Percentiles rank a stretch among this genome's conserved stretches.
Conservation (phyloP, 2,113 vertebrate species). For the Pituophis catenifer region DNA sequence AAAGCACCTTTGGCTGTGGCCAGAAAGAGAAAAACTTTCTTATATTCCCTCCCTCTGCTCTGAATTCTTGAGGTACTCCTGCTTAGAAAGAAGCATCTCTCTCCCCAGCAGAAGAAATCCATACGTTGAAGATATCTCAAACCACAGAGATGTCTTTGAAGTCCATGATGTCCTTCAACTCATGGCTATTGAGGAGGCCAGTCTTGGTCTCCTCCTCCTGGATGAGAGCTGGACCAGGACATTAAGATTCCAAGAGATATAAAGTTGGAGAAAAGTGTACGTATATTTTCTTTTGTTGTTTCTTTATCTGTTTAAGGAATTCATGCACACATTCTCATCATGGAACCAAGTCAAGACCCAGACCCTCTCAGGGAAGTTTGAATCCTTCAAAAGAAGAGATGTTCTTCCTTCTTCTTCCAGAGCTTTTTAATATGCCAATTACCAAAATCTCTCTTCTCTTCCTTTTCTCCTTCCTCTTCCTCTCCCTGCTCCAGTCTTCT, state of each 20-base stretch:
- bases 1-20: too few species aligned
- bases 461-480: too few species aligned
- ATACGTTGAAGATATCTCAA: not conserved
- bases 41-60: not conserved
- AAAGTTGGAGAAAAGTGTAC: not conserved
- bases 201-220: not conserved
- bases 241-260: not conserved
- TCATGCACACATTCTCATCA: not conserved
- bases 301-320: not conserved
- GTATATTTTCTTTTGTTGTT: not conserved
- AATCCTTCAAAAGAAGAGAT: not conserved
- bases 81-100: not conserved
- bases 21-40: not conserved
- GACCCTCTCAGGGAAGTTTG: not conserved
- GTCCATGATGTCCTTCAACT: not conserved
- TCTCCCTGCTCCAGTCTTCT: too few species aligned
- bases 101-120: not conserved
- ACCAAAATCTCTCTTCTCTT: too few species aligned
- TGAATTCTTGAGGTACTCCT: not conserved
- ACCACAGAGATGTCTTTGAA: not conserved
- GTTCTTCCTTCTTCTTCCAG: too few species aligned
- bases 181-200: not conserved
- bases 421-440: too few species aligned
- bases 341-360: not conserved
- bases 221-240: not conserved